Conservation (phyloP, 2,797 vertebrate genomes). For the Lophotriccus pileatus region DNA sequence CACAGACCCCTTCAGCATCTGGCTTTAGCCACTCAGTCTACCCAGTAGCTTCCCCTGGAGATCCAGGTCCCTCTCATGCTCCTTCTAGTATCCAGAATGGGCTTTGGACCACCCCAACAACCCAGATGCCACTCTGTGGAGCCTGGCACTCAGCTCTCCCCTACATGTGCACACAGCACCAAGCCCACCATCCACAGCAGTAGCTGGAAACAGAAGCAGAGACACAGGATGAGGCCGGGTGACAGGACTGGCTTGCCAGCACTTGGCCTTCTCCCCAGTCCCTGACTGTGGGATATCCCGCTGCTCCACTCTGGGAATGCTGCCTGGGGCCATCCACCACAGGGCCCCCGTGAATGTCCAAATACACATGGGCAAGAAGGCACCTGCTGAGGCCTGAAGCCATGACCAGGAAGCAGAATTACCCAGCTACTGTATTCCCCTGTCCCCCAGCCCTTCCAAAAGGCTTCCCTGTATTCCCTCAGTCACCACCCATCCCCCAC, state of each 20-base stretch:
- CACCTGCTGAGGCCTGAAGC: background rate
- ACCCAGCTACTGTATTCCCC: background rate
- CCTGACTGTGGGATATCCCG: fast-evolving
- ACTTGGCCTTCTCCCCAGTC: fast-evolving
- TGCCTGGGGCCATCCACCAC: background rate
- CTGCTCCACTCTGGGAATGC: background rate
- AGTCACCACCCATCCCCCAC: fast-evolving
- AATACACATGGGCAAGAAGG: fast-evolving
- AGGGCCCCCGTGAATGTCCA: fast-evolving
- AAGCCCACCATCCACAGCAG: background rate
- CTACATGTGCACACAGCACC: fast-evolving
- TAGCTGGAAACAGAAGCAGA: background rate
- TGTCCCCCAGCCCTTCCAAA: background rate
- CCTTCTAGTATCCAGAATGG: background rate
- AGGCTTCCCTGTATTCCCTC: fast-evolving
- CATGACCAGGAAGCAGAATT: background rate
- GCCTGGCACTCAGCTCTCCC: background rate
- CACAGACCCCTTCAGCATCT: background rate
- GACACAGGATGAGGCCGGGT: background rate
- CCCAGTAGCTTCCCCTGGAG: background rate
- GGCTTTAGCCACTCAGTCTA: background rate
- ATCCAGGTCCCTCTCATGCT: background rate
- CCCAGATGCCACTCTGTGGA: background rate
- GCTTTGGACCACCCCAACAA: background rate
- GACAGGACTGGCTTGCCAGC: background rate